Base-by-base conservation (phyloP, 2,113 vertebrate genomes). In the Coreoperca whiteheadi region DNA sequence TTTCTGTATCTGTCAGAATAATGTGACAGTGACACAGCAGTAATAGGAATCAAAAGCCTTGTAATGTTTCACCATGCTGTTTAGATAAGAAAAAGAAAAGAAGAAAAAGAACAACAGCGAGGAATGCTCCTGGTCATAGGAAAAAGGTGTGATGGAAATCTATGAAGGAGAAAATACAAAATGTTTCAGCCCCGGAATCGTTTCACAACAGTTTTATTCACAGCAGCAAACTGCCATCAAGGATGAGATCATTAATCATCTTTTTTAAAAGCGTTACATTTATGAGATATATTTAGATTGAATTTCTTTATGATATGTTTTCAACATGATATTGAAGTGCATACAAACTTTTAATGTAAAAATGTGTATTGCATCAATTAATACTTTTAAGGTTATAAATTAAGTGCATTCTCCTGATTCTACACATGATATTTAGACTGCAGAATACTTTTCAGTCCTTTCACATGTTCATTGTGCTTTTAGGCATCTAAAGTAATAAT, bases 1-100 rank as follows among this genome's bases (percentile, higher is more conserved):
- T 88, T 88, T 90, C 80, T 85, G 73, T 84, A 67, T 90, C 86
- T 92, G 88, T 94, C 90, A 89, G 89, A 91, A 88, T 92, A 92
- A 92, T 92, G 88, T 93, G 91, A 91, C 91, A 90, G 92, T 90
- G 89, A 93, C 91, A 88, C 84, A 90, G 89, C 82, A 84, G 77
- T 85, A 88, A 91, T 83, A 66, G 81, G 69, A 93, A 92, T 92
- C 83, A 92, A 88, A 91, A 86, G 81, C 71, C 82, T 81, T 84
- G 86, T 91, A 92, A 91, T 84, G 86, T 89, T 86, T 89, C 80
- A 83, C 69, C 82, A 68, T 54, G 79, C 81, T 91, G 75, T 88
- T 92, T 84, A 70, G 90, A 88, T 74, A 76, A 64, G 70, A 34
- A 20, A 50, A 51, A 51, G 63, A 51, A 18, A 41, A 64, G 4